Percentiles rank a stretch among this genome's conserved stretches.
Evolutionary conservation across 2,113 vertebrate species (phyloP).

Genomic region (Aptenodytes forsteri): DNA sequence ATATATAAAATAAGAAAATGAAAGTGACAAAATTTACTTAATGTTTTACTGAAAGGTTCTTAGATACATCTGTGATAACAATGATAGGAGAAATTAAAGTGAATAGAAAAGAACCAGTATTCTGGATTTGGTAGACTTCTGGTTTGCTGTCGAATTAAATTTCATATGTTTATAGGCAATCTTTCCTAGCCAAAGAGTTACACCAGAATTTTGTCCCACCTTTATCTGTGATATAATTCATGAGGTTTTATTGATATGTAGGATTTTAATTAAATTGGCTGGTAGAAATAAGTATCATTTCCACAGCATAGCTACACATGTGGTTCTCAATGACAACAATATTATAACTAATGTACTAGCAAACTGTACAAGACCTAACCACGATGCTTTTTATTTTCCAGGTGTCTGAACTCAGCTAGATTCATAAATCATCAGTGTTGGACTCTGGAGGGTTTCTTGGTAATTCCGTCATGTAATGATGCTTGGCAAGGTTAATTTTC

Average conservation of each 20-base stretch:
- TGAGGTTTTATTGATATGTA: background rate
- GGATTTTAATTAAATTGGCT: background rate
- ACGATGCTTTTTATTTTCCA: conserved; percentile 54
- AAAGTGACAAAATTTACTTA: background rate
- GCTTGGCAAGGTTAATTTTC: conserved; percentile 41
- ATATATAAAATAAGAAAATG: background rate
- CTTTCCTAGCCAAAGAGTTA: background rate
- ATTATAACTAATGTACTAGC: conserved; percentile 58
- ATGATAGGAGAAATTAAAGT: background rate
- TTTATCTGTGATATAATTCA: background rate
- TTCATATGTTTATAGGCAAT: background rate
- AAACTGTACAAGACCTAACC: conserved; percentile 38
- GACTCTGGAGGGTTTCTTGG: conserved; percentile 2
- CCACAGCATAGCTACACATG: background rate
- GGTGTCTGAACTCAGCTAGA: conserved; percentile 51
- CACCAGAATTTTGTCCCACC: background rate
- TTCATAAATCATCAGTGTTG: conserved; percentile 55
- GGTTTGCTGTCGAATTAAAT: background rate
- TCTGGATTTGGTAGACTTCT: background rate
- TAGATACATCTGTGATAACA: background rate
- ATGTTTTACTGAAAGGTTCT: background rate
- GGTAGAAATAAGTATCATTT: background rate
- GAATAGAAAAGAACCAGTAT: background rate
- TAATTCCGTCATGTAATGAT: conserved; percentile 45
- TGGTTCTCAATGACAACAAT: conserved; percentile 5